A percentile compares a stretch with the other conserved stretches of the same genome.
Conservation (phyloP, 2,113 vertebrate genomes). For the Anoura caudifer region DNA sequence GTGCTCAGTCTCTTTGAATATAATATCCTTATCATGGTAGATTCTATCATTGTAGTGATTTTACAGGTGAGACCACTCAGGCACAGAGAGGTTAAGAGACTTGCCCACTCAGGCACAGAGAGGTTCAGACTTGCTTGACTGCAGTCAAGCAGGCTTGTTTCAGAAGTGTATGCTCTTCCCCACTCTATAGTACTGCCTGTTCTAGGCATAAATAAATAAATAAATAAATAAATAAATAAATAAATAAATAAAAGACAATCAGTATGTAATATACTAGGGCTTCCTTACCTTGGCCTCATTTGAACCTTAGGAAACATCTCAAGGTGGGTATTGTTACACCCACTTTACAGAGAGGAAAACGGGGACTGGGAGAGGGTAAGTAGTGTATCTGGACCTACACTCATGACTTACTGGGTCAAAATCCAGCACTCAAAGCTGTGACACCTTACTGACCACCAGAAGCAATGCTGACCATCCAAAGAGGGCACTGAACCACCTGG, state of each 20-base stretch:
- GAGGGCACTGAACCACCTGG: rapidly evolving
- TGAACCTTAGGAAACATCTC: background rate
- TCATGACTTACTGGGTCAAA: background rate
- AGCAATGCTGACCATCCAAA: background rate
- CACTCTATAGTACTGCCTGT: background rate
- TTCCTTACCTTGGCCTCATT: background rate
- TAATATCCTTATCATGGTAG: background rate
- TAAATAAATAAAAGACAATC: background rate
- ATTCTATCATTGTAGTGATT: background rate
- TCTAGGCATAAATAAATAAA: background rate
- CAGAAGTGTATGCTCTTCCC: background rate
- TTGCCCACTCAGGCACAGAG: background rate
- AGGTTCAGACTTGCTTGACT: background rate
- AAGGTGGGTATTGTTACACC: background rate
- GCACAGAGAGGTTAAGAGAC: background rate
- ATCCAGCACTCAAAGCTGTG: no score
- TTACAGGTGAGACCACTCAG: background rate
- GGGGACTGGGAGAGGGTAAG: background rate
- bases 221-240: no score
- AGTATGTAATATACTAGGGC: rapidly evolving
- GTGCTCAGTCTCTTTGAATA: background rate
- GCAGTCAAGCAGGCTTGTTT: background rate
- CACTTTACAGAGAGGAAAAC: background rate
- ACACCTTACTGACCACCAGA: no score
- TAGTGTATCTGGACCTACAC: background rate